Evolutionary conservation across 1,140 invertebrate species (phyloP).

Genomic region (Dolichoris vasculosae): DNA sequence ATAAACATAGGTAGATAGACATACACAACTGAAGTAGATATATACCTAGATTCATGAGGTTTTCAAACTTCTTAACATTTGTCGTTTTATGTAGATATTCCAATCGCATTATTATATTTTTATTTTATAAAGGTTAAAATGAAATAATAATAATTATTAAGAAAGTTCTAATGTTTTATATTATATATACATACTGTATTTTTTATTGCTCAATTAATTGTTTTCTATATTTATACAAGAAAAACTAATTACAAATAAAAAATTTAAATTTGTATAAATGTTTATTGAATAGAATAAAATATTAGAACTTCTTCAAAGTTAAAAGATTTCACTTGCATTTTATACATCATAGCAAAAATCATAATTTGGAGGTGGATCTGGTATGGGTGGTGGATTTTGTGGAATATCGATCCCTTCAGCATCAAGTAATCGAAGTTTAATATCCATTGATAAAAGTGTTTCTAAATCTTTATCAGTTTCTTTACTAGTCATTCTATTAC

Average conservation of each 20-base stretch:
- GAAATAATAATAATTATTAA: background rate
- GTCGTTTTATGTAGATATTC: background rate
- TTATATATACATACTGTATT: too few species aligned
- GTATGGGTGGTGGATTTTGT: slow-evolving; percentile 92
- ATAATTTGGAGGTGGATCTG: slow-evolving; percentile 90
- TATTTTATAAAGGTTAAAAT: background rate
- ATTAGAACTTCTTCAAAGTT: background rate
- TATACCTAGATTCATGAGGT: too few species aligned
- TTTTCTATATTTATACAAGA: too few species aligned
- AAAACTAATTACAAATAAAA: background rate
- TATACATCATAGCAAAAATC: slow-evolving; percentile 85
- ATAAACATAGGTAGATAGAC: too few species aligned
- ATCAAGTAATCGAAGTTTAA: slow-evolving; percentile 93
- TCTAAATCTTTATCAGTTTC: slow-evolving; percentile 93
- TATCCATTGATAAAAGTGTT: slow-evolving; percentile 95
- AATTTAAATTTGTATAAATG: background rate
- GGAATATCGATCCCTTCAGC: slow-evolving; percentile 96
- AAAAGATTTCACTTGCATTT: background rate
- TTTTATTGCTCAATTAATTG: too few species aligned
- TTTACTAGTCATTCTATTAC: slow-evolving; percentile 92
- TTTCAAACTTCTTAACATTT: background rate
- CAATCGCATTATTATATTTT: background rate
- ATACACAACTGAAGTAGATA: too few species aligned
- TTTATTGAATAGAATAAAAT: background rate
- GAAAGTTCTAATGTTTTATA: background rate